Evolutionary conservation across 2,888 invertebrate genomes (phyloP), one percentile per base, ranked within the genome.

Genomic region (Ectemnius continuus): DNA sequence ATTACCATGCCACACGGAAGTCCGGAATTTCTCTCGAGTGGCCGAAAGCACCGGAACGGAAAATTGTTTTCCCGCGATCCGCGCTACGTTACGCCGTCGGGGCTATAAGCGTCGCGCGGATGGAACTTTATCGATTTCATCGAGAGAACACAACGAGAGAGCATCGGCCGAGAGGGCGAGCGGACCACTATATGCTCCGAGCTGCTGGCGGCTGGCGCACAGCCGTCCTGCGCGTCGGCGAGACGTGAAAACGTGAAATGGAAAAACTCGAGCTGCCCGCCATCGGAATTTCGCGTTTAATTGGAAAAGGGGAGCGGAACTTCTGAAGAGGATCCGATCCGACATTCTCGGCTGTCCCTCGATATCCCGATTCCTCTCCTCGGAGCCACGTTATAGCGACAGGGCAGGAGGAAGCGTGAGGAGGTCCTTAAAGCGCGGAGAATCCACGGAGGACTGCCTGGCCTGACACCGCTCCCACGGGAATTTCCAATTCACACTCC

Each of bases 121-220:
- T 78, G 71, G 83, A 64, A 78, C 78, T 81, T 81, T 81, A 83
- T 83, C 80, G 83, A 83, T 83, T 80, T 80, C 78, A 79, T 83
- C 70, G 83, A 67, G 36, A 36, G 74, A 80, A 82, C 76, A 80
- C 78, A 82, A 72, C 71, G 76, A 70, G 36, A 36, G 36, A 36
- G 72, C 58, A 64, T 75, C 74, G 76, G 18, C 61, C 58, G 66
- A 70, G 69, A 72, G 62, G 68, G 11, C 36, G 36, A 36, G 36
- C 36, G 36, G 11, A 36, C 36, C 36, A 36, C 36, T 36, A 36
- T 36, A 36, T 36, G 36, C 36, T 36, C 36, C 36, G 36, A 36
- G 36, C 1, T 36, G 8, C 36, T 66, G 48, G 36, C 59, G 62
- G 47, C 62, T 69, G 64, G 58, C 70, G 46, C 69, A 67, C 72